Conservation (phyloP, 1,140 invertebrate species). For the Sitophilus oryzae region DNA sequence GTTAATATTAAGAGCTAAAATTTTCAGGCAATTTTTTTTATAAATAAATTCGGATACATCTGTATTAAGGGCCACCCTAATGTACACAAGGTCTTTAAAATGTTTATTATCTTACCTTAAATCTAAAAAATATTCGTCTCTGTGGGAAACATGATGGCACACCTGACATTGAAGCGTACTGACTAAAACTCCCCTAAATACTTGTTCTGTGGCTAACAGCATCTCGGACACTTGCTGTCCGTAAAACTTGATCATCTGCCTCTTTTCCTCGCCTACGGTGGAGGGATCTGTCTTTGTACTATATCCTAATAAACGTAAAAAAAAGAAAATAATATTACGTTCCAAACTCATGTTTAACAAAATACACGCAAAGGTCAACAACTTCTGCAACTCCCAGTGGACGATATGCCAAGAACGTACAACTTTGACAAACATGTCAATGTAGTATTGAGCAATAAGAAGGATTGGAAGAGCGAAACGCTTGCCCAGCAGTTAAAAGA, state of each 20-base stretch:
- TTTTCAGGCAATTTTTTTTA: too few relatives aligned
- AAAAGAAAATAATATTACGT: neutral
- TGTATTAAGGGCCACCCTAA: too few relatives aligned
- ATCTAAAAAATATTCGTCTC: slow-evolving; percentile 90
- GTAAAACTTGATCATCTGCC: slow-evolving; percentile 73
- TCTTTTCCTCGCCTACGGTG: slow-evolving; percentile 66
- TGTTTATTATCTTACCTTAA: slow-evolving; percentile 61
- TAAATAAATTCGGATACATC: too few relatives aligned
- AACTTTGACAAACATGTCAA: too few relatives aligned
- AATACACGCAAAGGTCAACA: neutral
- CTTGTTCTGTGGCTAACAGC: slow-evolving; percentile 73
- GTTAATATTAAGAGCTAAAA: too few relatives aligned
- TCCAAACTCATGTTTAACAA: too few relatives aligned
- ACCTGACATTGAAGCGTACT: slow-evolving; percentile 86
- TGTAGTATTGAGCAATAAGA: too few relatives aligned
- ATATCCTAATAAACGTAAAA: slow-evolving; percentile 27
- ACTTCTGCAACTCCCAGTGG: too few relatives aligned
- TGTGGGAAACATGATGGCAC: slow-evolving; percentile 77
- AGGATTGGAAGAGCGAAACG: too few relatives aligned
- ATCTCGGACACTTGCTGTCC: slow-evolving; percentile 74
- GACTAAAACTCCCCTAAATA: slow-evolving; percentile 84
- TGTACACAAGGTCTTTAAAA: too few relatives aligned
- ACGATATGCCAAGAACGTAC: too few relatives aligned
- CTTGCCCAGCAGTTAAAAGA: too few relatives aligned
- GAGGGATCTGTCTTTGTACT: slow-evolving; percentile 56